A percentile compares a stretch with the other conserved stretches of the same genome.
phyloP scores from a whole-genome alignment of 2,113 vertebrate genomes.

The Oostethus manadensis region DNA sequence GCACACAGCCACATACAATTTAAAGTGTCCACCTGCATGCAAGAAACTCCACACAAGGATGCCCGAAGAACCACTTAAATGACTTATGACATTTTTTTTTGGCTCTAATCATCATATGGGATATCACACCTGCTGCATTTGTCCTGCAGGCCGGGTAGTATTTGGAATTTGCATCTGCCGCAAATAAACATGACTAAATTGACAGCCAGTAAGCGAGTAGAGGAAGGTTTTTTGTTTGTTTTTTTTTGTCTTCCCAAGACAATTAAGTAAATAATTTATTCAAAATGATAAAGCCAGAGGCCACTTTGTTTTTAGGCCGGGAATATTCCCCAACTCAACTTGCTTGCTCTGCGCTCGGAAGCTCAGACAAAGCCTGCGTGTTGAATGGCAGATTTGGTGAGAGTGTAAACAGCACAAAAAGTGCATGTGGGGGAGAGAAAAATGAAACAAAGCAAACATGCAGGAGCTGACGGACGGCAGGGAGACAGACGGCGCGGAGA shows the following conservation, averaged over 20 bases:
- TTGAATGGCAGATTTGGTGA: not conserved
- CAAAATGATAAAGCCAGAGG: conserved; percentile 33
- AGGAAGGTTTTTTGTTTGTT: not conserved
- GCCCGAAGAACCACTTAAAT: no score
- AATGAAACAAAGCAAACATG: not conserved
- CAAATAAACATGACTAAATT: conserved; percentile 31
- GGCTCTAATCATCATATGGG: conserved; percentile 40
- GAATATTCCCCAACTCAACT: conserved; percentile 9
- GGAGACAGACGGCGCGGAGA: conserved; percentile 6
- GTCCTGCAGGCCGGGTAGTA: conserved; percentile 19
- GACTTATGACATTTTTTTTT: not conserved
- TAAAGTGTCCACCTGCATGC: no score
- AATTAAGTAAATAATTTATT: conserved; percentile 51
- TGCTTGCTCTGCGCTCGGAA: conserved; percentile 12
- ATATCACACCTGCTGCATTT: conserved; percentile 47
- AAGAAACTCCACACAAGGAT: no score
- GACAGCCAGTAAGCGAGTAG: conserved; percentile 16
- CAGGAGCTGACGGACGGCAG: conserved; percentile 16
- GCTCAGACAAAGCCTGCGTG: not conserved
- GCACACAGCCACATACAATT: no score
- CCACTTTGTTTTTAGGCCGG: conserved; percentile 2
- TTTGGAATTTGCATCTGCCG: conserved; percentile 9
- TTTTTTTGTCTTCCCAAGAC: conserved; percentile 25
- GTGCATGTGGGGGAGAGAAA: not conserved
- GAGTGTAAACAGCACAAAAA: not conserved